phyloP scores from a whole-genome alignment of 2,888 invertebrate species.

The Drosophila nigricruria region DNA sequence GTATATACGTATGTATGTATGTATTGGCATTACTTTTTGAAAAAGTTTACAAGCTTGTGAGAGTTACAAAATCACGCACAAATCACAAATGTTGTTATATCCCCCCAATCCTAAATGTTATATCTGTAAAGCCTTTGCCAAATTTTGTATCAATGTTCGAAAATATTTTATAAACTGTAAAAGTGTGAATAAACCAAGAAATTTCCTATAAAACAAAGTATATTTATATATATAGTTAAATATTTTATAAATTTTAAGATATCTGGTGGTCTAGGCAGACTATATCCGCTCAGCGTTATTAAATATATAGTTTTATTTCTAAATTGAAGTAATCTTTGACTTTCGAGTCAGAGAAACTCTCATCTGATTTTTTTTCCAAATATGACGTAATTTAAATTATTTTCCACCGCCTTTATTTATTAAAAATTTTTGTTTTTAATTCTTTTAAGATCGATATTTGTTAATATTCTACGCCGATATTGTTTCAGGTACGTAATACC shows the following conservation, averaged over 20 bases:
- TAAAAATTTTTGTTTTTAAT: background rate
- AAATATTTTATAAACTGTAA: slow-evolving; percentile 22
- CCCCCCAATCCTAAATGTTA: slow-evolving; percentile 15
- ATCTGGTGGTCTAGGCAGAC: background rate
- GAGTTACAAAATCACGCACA: slow-evolving; percentile 30
- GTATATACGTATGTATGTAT: slow-evolving; percentile 39
- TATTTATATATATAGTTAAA: background rate
- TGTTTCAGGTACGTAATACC: slow-evolving; percentile 2
- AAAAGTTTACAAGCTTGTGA: slow-evolving; percentile 43
- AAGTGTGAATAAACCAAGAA: slow-evolving; percentile 37
- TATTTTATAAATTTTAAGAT: slow-evolving; percentile 35
- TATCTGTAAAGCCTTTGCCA: slow-evolving; percentile 46
- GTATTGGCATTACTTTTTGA: slow-evolving; percentile 45
- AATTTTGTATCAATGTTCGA: slow-evolving; percentile 43
- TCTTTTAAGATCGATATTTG: background rate
- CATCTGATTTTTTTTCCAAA: background rate
- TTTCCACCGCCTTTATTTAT: background rate
- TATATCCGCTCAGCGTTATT: background rate
- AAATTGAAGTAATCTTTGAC: background rate
- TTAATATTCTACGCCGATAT: background rate
- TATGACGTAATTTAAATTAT: background rate
- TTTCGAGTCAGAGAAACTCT: background rate
- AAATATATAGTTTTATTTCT: background rate
- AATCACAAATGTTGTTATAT: slow-evolving; percentile 29
- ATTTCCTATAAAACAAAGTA: slow-evolving; percentile 20